Conservation (phyloP, 2,797 vertebrate species). For the Malacoraja senta region DNA sequence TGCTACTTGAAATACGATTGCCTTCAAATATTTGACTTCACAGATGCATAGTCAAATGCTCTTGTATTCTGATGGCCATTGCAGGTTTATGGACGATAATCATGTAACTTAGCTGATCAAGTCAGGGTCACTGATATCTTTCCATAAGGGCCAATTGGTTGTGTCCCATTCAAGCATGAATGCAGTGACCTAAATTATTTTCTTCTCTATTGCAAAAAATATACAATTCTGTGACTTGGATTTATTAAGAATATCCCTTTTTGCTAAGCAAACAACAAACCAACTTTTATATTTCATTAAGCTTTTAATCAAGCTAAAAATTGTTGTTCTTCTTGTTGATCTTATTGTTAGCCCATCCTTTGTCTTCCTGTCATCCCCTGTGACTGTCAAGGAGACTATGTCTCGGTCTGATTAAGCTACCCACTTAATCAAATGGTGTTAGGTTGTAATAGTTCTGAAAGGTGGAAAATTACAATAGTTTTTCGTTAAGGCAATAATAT, state of each 20-base stretch:
- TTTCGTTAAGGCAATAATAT: too few relatives aligned
- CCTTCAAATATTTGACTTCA: background rate
- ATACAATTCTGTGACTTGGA: too few relatives aligned
- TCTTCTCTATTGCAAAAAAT: too few relatives aligned
- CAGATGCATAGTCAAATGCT: background rate
- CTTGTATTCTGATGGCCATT: background rate
- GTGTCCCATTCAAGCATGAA: too few relatives aligned
- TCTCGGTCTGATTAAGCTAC: too few relatives aligned
- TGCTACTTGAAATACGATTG: background rate
- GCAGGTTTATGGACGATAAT: background rate
- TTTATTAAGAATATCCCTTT: background rate
- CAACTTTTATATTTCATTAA: background rate
- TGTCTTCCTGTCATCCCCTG: too few relatives aligned
- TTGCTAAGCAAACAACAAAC: background rate
- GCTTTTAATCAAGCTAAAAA: background rate
- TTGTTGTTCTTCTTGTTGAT: background rate
- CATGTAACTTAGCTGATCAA: background rate
- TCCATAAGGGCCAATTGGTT: background rate
- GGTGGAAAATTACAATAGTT: too few relatives aligned
- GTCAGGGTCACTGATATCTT: background rate
- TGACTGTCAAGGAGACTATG: too few relatives aligned
- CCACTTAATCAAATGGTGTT: too few relatives aligned
- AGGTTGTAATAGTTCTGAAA: too few relatives aligned
- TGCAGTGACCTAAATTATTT: too few relatives aligned
- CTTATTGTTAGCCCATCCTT: too few relatives aligned